A percentile compares a stretch with the other conserved stretches of the same genome.
These are phyloP conservation scores for Rhineura floridana DNA, from an alignment of 2,113 vertebrate species.

Conservation along the genomic window DNA sequence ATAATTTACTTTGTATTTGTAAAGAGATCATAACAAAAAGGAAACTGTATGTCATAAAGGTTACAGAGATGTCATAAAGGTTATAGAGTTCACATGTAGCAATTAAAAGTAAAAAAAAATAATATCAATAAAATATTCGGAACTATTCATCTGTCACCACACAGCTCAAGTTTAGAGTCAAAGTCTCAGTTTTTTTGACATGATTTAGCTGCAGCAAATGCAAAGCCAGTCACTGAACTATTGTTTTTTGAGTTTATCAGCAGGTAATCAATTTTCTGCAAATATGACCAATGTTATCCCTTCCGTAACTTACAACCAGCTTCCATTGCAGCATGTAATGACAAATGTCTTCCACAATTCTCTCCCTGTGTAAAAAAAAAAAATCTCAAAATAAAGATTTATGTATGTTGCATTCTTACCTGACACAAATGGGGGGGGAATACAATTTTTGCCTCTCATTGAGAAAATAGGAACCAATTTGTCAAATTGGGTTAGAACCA, in stretches of 20 bases:
- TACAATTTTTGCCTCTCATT: conserved; percentile 69
- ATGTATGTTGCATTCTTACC: conserved; percentile 72
- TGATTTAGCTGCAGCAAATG: neutral
- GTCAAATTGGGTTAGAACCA: conserved; percentile 75
- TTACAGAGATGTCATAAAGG: neutral
- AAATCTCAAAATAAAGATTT: neutral
- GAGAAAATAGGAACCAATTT: conserved; percentile 76
- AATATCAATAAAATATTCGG: neutral
- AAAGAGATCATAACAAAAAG: neutral
- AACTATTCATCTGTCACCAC: neutral
- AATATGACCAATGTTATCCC: neutral
- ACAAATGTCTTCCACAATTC: neutral
- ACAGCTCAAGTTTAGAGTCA: neutral
- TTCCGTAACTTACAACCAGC: neutral
- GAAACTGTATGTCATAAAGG: neutral
- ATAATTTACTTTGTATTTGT: neutral
- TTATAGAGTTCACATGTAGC: neutral
- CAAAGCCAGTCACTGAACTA: neutral
- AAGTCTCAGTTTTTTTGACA: neutral
- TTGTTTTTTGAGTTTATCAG: neutral
- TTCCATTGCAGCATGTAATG: neutral
- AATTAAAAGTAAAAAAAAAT: neutral
- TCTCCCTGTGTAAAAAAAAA: neutral
- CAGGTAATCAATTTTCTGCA: neutral
- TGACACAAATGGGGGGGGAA: conserved; percentile 62